Conservation (phyloP, 2,888 invertebrate genomes). For the Pseudococcus jackbeardsleyi region DNA sequence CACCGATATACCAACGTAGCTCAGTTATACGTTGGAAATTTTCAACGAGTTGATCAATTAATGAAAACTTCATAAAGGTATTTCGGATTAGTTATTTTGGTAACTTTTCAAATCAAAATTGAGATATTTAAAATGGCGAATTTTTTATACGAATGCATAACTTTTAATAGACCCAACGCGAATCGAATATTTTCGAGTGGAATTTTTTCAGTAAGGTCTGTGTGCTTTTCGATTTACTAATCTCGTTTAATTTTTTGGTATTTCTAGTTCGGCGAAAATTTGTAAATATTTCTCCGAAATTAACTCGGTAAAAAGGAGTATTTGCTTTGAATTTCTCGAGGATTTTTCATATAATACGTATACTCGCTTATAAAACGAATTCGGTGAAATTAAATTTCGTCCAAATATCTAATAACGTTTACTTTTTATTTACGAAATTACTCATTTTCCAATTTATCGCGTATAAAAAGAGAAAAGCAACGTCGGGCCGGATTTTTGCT, state of each 20-base stretch:
- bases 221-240: too few relatives aligned
- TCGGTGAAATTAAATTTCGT: conserved; percentile 31
- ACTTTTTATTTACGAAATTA: conserved; percentile 34
- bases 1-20: too few relatives aligned
- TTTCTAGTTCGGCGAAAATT: too few relatives aligned
- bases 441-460: conserved; percentile 25
- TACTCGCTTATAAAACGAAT: background rate
- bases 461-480: background rate
- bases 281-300: background rate
- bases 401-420: background rate
- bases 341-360: background rate
- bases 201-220: too few relatives aligned
- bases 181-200: too few relatives aligned
- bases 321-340: conserved; percentile 1
- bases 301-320: background rate
- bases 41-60: background rate
- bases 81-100: too few relatives aligned
- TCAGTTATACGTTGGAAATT: background rate
- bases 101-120: too few relatives aligned
- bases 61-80: background rate
- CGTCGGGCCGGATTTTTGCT: background rate
- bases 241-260: too few relatives aligned
- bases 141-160: too few relatives aligned
- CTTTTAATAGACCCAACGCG: too few relatives aligned
- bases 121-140: too few relatives aligned